These are phyloP conservation scores for Bugulina stolonifera DNA, from an alignment of 2,888 invertebrate species.

Conservation along the genomic window DNA sequence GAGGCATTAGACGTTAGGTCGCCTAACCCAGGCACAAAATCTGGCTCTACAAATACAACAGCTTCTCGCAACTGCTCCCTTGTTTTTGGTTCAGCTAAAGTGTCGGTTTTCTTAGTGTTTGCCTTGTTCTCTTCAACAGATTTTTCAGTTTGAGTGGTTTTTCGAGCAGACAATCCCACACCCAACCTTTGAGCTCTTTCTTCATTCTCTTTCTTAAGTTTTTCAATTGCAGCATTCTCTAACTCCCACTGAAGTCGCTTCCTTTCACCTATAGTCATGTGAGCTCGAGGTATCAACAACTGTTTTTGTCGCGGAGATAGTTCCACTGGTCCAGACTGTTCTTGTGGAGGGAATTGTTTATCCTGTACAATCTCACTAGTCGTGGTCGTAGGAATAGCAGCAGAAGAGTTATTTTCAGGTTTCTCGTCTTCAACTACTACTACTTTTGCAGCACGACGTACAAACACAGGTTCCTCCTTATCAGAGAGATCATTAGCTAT, in stretches of 20 bases:
- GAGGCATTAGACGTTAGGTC: background rate
- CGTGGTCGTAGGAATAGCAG: background rate
- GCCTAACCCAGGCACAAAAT: slow-evolving; percentile 24
- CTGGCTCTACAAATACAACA: slow-evolving; percentile 16
- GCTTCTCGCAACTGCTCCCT: background rate
- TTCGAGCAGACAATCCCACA: background rate
- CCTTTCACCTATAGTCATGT: slow-evolving; percentile 63
- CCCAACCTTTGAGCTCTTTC: background rate
- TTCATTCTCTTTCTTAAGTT: slow-evolving; percentile 20
- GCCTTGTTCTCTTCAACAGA: background rate
- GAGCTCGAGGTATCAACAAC: slow-evolving; percentile 25
- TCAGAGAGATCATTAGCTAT: background rate
- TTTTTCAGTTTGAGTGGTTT: background rate
- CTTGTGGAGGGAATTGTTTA: background rate
- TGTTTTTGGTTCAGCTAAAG: background rate
- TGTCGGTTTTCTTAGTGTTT: background rate
- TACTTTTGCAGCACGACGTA: background rate
- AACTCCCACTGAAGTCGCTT: slow-evolving; percentile 88
- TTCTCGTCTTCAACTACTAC: background rate
- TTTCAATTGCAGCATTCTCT: slow-evolving; percentile 57
- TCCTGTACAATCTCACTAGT: background rate
- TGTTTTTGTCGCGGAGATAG: slow-evolving; percentile 1
- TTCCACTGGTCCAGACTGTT: background rate
- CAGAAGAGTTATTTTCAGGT: background rate
- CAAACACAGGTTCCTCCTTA: slow-evolving; percentile 4